phyloP scores from a whole-genome alignment of 2,797 vertebrate species.

The Alfaro cultratus region DNA sequence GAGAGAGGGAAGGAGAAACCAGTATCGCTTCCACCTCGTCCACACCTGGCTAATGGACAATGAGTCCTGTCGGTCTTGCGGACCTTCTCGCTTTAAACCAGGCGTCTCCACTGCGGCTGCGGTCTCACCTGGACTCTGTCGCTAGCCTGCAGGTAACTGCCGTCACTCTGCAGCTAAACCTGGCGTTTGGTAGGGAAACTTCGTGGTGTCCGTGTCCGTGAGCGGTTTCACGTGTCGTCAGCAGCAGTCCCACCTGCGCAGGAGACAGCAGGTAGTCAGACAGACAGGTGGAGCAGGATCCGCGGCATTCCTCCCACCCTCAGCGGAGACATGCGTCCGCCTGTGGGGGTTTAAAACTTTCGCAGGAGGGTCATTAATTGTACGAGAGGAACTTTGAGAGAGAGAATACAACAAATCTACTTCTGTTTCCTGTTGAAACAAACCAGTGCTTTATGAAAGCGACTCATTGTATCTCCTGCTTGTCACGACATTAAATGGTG shows the following conservation, averaged over 20 bases:
- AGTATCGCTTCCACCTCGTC: not conserved
- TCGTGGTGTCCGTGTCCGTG: not conserved
- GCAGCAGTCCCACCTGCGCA: slow-evolving; percentile 13
- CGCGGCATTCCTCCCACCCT: slow-evolving; percentile 49
- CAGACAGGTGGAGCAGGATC: slow-evolving; percentile 61
- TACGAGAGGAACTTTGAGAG: not conserved
- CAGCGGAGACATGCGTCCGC: slow-evolving; percentile 4
- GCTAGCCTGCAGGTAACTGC: slow-evolving; percentile 23
- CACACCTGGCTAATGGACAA: not conserved
- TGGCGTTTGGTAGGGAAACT: not conserved
- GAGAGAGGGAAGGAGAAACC: slow-evolving; percentile 2
- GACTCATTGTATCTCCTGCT: not conserved
- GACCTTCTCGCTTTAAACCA: slow-evolving; percentile 4
- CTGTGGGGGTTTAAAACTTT: not conserved
- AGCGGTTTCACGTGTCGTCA: slow-evolving; percentile 16
- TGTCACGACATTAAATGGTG: not conserved
- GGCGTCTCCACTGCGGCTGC: not conserved
- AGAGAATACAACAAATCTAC: too few species aligned
- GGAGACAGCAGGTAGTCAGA: slow-evolving; percentile 21
- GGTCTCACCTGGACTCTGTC: slow-evolving; percentile 13
- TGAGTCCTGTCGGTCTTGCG: not conserved
- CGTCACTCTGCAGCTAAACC: not conserved
- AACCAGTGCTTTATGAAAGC: not conserved
- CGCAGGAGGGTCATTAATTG: not conserved
- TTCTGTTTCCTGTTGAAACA: not conserved